Conservation (phyloP, 2,888 invertebrate species). For the Polyploca ridens region DNA sequence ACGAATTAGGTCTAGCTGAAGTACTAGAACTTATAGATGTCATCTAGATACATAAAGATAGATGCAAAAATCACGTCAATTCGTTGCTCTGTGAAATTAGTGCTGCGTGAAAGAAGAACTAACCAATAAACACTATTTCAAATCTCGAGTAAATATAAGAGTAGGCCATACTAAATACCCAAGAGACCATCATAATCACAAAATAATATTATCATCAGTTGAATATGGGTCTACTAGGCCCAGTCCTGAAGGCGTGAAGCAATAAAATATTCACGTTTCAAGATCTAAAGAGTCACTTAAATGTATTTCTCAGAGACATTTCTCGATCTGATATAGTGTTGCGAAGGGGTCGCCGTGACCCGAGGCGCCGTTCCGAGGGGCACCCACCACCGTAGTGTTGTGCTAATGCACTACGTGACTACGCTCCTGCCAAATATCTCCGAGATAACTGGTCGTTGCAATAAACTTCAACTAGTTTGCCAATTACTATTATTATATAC, state of each 20-base stretch:
- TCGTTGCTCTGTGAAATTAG: too few relatives aligned
- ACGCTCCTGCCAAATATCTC: slow-evolving; percentile 30
- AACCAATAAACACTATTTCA: too few relatives aligned
- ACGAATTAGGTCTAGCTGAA: too few relatives aligned
- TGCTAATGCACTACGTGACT: slow-evolving; percentile 69
- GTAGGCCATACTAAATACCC: too few relatives aligned
- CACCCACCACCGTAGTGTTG: slow-evolving; percentile 53
- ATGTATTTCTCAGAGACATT: slow-evolving; percentile 52
- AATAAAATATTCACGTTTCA: slow-evolving; percentile 29
- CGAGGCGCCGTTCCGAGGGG: slow-evolving; percentile 47
- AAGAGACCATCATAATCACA: too few relatives aligned
- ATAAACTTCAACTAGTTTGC: slow-evolving; percentile 15
- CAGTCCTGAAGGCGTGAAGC: slow-evolving; percentile 21
- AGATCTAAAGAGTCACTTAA: slow-evolving; percentile 38
- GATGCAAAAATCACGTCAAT: too few relatives aligned
- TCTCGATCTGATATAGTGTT: slow-evolving; percentile 56
- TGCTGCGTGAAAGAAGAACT: too few relatives aligned
- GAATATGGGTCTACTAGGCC: too few relatives aligned
- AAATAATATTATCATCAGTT: too few relatives aligned
- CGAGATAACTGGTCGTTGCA: slow-evolving; percentile 9
- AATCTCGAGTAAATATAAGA: too few relatives aligned
- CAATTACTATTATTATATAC: slow-evolving; percentile 6
- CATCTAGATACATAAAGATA: too few relatives aligned
- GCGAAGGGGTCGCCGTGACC: slow-evolving; percentile 57
- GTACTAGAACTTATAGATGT: too few relatives aligned